Conservation (phyloP, 2,888 invertebrate genomes). For the Idaea aversata region DNA sequence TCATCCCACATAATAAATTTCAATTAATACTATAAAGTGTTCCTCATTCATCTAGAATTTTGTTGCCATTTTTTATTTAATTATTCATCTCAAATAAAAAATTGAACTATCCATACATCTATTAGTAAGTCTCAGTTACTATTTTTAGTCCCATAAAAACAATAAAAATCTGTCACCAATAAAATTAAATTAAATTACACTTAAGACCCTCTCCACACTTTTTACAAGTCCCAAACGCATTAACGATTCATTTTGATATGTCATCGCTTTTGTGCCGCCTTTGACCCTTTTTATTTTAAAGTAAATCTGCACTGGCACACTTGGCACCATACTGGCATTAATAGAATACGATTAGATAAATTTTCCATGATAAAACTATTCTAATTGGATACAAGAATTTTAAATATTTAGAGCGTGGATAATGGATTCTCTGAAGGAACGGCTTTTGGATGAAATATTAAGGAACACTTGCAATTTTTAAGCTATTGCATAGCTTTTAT, state of each 20-base stretch:
- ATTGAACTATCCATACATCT: background rate
- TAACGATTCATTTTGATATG: conserved; percentile 75
- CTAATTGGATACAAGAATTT: background rate
- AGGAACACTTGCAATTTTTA: background rate
- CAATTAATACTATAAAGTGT: too few relatives aligned
- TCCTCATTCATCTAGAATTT: too few relatives aligned
- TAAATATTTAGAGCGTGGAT: conserved; percentile 1
- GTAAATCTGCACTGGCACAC: conserved; percentile 24
- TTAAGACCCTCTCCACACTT: conserved; percentile 30
- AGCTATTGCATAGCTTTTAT: too few relatives aligned
- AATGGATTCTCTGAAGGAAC: background rate
- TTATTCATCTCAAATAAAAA: too few relatives aligned
- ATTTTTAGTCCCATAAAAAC: background rate
- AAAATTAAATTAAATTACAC: conserved; percentile 6
- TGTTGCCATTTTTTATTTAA: too few relatives aligned
- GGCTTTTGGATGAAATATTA: background rate
- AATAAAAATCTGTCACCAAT: conserved; percentile 5
- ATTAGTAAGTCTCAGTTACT: too few relatives aligned
- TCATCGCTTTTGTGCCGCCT: conserved; percentile 55
- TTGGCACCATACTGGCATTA: conserved; percentile 18
- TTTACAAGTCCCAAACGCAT: conserved; percentile 46
- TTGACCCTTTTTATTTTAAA: conserved; percentile 18
- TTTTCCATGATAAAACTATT: background rate
- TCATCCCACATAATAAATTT: too few relatives aligned
- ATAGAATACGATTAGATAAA: conserved; percentile 29